Evolutionary conservation across 2,113 vertebrate genomes (phyloP).

Genomic region (Leiothrix lutea): DNA sequence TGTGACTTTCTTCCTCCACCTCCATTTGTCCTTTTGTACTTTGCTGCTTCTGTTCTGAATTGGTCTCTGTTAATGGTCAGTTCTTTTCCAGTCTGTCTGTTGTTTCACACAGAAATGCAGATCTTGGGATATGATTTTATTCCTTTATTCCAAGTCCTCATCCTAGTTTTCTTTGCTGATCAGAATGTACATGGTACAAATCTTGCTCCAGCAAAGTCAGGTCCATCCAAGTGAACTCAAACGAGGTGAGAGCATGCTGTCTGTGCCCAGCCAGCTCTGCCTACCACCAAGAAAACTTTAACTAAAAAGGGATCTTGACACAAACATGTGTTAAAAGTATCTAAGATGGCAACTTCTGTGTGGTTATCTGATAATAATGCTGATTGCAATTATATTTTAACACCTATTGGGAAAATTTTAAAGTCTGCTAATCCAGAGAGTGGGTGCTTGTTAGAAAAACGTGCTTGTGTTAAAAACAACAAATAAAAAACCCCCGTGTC

Average conservation of each 20-base stretch:
- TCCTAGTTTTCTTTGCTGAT: not conserved
- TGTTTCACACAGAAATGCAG: not conserved
- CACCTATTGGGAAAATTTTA: not conserved
- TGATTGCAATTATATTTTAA: not conserved
- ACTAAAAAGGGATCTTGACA: not conserved
- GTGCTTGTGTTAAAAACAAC: not conserved
- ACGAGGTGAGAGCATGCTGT: not conserved
- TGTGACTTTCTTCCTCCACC: not conserved
- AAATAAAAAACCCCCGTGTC: rapidly evolving
- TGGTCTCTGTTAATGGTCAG: not conserved
- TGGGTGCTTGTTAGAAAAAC: not conserved
- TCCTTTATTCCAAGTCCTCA: not conserved
- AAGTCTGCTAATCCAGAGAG: not conserved
- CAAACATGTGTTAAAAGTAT: not conserved
- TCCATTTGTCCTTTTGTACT: slow-evolving; percentile 9
- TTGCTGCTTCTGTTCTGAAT: not conserved
- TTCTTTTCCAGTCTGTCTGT: not conserved
- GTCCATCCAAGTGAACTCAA: not conserved
- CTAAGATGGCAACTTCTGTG: not conserved
- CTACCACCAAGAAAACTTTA: not conserved
- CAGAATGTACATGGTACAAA: not conserved
- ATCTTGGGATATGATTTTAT: not conserved
- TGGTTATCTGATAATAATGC: not conserved
- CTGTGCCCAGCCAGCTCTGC: not conserved
- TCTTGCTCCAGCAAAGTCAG: not conserved